These are phyloP conservation scores for Chanos chanos DNA, from an alignment of 2,797 vertebrate species.

Conservation along the genomic window DNA sequence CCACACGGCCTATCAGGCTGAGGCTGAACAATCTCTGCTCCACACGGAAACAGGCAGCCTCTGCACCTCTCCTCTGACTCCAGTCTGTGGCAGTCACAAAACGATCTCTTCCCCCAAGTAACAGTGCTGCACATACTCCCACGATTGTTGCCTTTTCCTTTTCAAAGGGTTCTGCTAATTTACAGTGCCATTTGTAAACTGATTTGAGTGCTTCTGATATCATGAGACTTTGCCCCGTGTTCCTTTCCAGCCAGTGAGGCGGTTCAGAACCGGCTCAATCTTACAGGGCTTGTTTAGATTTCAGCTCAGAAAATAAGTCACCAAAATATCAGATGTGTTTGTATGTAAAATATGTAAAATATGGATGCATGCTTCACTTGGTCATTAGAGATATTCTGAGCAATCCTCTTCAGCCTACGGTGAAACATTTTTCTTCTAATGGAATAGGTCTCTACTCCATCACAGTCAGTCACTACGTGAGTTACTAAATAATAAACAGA, in stretches of 20 bases:
- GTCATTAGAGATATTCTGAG: too few relatives aligned
- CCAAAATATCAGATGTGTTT: too few relatives aligned
- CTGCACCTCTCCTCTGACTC: constrained; percentile 3
- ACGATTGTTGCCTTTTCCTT: constrained; percentile 23
- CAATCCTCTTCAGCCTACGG: too few relatives aligned
- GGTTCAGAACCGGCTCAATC: not conserved
- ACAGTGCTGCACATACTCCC: not conserved
- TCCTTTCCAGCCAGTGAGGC: not conserved
- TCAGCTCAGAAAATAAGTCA: too few relatives aligned
- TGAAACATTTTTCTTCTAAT: too few relatives aligned
- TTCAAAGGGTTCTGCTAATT: not conserved
- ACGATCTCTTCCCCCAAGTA: not conserved
- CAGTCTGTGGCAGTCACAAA: not conserved
- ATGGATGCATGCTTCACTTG: too few relatives aligned
- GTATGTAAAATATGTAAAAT: too few relatives aligned
- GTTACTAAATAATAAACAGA: too few relatives aligned
- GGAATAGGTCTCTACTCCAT: too few relatives aligned
- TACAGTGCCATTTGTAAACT: not conserved
- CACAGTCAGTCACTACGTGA: too few relatives aligned
- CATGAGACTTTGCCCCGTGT: not conserved
- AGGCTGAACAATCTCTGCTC: constrained; percentile 25
- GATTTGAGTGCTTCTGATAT: constrained; percentile 12
- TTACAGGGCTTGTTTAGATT: too few relatives aligned
- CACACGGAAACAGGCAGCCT: not conserved
- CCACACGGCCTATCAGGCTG: constrained; percentile 1